Evolutionary conservation across 2,888 invertebrate species (phyloP), one percentile per base, ranked within the genome.

Genomic region (Pasiphila rectangulata): DNA sequence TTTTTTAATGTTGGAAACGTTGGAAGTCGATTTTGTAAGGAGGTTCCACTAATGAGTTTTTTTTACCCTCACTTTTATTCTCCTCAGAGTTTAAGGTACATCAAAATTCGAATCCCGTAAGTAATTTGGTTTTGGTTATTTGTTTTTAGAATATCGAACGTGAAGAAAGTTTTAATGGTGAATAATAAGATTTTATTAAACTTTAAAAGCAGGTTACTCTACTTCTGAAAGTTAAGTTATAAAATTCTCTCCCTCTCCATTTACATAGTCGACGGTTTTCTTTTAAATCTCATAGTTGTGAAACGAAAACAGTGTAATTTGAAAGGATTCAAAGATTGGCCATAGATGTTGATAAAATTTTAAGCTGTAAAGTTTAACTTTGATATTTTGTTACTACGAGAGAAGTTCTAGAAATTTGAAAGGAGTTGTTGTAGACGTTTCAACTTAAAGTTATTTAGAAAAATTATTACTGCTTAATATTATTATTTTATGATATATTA

Each of bases 81-180:
- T 41, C 20, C 27, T 29, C 24, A 36, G 55, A 51, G 47, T 53
- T 52, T 40, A 50, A 47, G 56, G 58, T 46, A 55, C 56, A 65
- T 71, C 64, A 65, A 67, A 67, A 72, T 71, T 72, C 69, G 35
- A 50, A 59, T 64, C 72, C 63, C 63, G 71, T 66, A 56, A 62
- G 71, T 63, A 66, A 70, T 72, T 68, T 65, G 55, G 63, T 4
- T 51, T 46, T 21, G 48, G 57, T 54, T 61, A 49, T 61, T 65
- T 60, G 61, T 60, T 63, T 64, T 53, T 21, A 44, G 50, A 43
- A 49, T 44, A 48, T 54, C 48, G 39, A 36, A 51, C 52, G 46
- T 46, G 45, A 46, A 50, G 49, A 43, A 30, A 43, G 46, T 50
- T 47, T 42, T 45, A 39, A 38, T 32, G 32, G 24, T 27, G 5